Percentiles rank a stretch among this genome's conserved stretches.
phyloP scores from a whole-genome alignment of 1,140 invertebrate species.

The Belonocnema kinseyi region DNA sequence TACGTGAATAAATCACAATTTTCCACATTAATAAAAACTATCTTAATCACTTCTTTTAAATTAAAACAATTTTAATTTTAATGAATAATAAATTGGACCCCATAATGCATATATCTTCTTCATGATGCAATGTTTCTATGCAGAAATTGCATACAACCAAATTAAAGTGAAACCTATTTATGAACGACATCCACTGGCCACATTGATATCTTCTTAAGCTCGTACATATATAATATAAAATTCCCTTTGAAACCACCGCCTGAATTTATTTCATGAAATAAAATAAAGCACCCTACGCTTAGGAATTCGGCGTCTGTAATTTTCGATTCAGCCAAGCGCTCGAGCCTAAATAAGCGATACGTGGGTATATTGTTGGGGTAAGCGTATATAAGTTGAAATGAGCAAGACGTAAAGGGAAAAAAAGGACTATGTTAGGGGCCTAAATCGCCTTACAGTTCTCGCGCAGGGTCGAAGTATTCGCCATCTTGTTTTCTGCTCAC shows the following conservation, averaged over 20 bases:
- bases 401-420: slow-evolving; percentile 15
- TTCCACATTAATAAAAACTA: too few species aligned
- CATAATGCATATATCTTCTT: too few species aligned
- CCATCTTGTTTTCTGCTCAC: slow-evolving; percentile 75
- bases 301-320: slow-evolving; percentile 25
- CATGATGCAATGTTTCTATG: slow-evolving; percentile 11
- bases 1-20: too few species aligned
- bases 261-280: slow-evolving; percentile 23
- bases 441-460: slow-evolving; percentile 65
- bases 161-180: slow-evolving; percentile 14
- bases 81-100: too few species aligned
- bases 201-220: background rate
- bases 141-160: slow-evolving; percentile 18
- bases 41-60: too few species aligned
- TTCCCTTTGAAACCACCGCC: slow-evolving; percentile 18
- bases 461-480: slow-evolving; percentile 52
- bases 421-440: slow-evolving; percentile 44
- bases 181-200: background rate
- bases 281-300: slow-evolving; percentile 13
- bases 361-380: slow-evolving; percentile 26
- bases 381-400: slow-evolving; percentile 20
- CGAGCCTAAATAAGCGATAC: slow-evolving; percentile 24
- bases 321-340: slow-evolving; percentile 25
- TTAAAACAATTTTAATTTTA: too few species aligned
- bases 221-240: background rate